phyloP scores from a whole-genome alignment of 2,113 vertebrate genomes.

The Callipepla squamata region DNA sequence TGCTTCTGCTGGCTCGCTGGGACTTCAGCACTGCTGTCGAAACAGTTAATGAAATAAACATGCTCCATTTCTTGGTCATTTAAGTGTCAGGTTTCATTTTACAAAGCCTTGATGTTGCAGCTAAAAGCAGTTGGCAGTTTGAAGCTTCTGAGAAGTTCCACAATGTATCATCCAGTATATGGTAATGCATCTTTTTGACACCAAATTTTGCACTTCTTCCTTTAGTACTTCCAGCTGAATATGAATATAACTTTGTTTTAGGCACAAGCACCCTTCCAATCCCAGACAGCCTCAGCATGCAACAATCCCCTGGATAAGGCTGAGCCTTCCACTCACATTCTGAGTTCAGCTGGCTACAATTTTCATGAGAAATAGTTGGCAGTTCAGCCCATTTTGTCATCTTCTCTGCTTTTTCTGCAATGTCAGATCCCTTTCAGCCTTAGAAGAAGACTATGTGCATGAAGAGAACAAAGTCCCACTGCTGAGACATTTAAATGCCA shows the following conservation, averaged over 20 bases:
- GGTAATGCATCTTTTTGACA: background rate
- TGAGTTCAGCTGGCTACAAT: background rate
- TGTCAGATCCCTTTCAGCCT: background rate
- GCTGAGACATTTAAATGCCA: conserved; percentile 42
- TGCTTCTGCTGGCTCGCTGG: background rate
- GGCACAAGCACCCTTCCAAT: background rate
- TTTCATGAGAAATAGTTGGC: conserved; percentile 30
- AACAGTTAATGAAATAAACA: background rate
- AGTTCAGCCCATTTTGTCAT: conserved; percentile 3
- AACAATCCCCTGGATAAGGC: background rate
- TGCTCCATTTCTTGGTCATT: background rate
- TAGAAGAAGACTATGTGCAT: background rate
- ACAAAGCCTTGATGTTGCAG: background rate
- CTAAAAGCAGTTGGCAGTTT: conserved; percentile 14
- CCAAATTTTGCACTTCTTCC: background rate
- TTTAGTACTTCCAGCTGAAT: conserved; percentile 1
- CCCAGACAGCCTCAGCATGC: background rate
- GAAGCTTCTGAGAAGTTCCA: conserved; percentile 43
- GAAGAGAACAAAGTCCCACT: conserved; percentile 8
- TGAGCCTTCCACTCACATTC: background rate
- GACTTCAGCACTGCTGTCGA: background rate
- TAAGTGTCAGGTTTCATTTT: conserved; percentile 18
- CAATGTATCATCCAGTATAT: background rate
- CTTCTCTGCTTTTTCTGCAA: background rate
- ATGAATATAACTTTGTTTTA: background rate